Evolutionary conservation across 1,140 invertebrate species (phyloP).

Genomic region (Maconellicoccus hirsutus): DNA sequence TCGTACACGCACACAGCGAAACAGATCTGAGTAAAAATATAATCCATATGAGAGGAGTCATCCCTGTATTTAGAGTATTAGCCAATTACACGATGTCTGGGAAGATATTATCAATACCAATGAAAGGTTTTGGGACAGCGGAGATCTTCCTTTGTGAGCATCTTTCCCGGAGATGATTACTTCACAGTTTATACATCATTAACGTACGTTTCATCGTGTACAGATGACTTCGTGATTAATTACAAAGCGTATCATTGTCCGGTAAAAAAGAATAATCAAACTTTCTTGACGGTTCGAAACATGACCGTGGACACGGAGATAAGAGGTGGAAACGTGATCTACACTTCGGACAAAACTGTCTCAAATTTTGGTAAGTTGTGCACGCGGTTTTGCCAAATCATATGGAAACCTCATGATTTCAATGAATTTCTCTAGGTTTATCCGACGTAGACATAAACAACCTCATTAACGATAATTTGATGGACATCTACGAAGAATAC

Average conservation of each 20-base stretch:
- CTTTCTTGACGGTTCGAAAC: not conserved
- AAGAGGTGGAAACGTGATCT: not conserved
- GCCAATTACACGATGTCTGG: not conserved
- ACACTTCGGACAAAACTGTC: not conserved
- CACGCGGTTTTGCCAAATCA: too few species aligned
- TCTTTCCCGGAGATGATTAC: too few species aligned
- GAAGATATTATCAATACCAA: not conserved
- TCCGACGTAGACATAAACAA: not conserved
- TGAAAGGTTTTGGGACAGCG: not conserved
- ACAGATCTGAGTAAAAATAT: not conserved
- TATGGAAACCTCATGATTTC: too few species aligned
- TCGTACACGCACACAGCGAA: too few species aligned
- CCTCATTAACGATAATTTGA: not conserved
- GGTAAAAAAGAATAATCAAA: not conserved
- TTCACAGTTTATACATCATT: too few species aligned
- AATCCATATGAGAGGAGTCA: not conserved
- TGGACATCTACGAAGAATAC: not conserved
- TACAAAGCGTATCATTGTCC: not conserved
- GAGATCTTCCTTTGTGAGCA: not conserved
- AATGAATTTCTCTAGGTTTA: not conserved
- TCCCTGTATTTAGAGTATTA: not conserved
- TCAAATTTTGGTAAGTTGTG: not conserved
- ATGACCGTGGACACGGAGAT: not conserved
- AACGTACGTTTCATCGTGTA: not conserved
- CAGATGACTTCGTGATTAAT: not conserved